These are phyloP conservation scores for Astreopora myriophthalma DNA, from an alignment of 64 coral and sea anemone genomes.

Conservation along the genomic window DNA sequence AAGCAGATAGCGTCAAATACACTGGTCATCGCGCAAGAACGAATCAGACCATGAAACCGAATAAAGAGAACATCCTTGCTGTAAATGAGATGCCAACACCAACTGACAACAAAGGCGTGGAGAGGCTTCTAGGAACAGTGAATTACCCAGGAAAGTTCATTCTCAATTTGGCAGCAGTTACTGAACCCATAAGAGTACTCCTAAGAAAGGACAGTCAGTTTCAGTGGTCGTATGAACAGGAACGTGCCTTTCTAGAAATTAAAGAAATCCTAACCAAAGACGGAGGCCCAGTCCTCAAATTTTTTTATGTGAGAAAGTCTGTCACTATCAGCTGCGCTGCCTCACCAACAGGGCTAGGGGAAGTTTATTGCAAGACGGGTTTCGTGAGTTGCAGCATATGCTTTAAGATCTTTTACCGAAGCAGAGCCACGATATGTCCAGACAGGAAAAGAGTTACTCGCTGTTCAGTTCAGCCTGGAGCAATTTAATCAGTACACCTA, in stretches of 20 bases:
- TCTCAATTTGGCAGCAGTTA: not conserved
- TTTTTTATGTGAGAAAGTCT: conserved; percentile 25
- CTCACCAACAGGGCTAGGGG: conserved; percentile 41
- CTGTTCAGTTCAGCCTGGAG: conserved; percentile 36
- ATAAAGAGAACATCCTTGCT: too few relatives aligned
- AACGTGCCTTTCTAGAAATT: conserved; percentile 51
- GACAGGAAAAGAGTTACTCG: conserved; percentile 48
- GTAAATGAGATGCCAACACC: too few relatives aligned
- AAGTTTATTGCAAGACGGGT: conserved; percentile 34
- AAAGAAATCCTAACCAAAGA: conserved; percentile 39
- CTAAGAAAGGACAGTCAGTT: conserved; percentile 20
- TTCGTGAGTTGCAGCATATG: conserved; percentile 43
- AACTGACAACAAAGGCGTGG: too few relatives aligned
- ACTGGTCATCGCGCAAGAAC: too few relatives aligned
- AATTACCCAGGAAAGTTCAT: too few relatives aligned
- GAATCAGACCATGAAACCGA: too few relatives aligned
- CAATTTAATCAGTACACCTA: too few relatives aligned
- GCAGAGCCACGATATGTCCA: conserved; percentile 29
- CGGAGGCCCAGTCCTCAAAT: conserved; percentile 4
- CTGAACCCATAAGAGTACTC: not conserved
- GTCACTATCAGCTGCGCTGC: conserved; percentile 19
- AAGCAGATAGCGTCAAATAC: too few relatives aligned
- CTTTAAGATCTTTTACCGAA: conserved; percentile 40
- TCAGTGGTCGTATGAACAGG: conserved; percentile 56
- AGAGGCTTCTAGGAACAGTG: too few relatives aligned